Evolutionary conservation across 2,113 vertebrate genomes (phyloP).

Genomic region (Spheniscus mendiculus): DNA sequence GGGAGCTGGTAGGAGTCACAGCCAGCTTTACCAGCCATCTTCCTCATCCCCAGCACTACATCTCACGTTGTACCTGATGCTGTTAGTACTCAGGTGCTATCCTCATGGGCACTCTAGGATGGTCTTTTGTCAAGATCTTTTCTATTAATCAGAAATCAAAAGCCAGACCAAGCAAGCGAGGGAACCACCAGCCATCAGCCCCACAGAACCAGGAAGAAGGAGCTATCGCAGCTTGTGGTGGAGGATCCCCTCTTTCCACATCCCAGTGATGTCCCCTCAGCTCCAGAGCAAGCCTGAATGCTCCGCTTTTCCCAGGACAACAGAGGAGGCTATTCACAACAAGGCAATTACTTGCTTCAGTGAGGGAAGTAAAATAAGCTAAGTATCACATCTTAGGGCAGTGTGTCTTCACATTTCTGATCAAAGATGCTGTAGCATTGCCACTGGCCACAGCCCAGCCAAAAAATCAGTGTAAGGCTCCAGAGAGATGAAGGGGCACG

Average conservation of each 20-base stretch:
- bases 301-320: neutral
- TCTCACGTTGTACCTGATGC: neutral
- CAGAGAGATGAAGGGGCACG: neutral
- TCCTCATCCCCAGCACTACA: neutral
- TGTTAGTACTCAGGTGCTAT: neutral
- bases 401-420: neutral
- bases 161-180: neutral
- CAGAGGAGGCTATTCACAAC: neutral
- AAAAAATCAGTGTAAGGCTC: neutral
- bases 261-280: neutral
- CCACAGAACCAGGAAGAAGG: neutral
- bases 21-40: fast-evolving
- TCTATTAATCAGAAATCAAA: neutral
- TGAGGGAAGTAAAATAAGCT: neutral
- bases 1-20: neutral
- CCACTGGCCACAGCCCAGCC: neutral
- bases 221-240: neutral
- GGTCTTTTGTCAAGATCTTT: neutral
- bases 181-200: neutral
- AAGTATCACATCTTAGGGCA: neutral
- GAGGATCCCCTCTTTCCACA: neutral
- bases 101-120: fast-evolving
- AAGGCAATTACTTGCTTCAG: neutral
- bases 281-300: neutral
- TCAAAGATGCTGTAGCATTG: neutral